Base-by-base conservation (phyloP, 1,140 invertebrate genomes). In the Micrasema minimum region DNA sequence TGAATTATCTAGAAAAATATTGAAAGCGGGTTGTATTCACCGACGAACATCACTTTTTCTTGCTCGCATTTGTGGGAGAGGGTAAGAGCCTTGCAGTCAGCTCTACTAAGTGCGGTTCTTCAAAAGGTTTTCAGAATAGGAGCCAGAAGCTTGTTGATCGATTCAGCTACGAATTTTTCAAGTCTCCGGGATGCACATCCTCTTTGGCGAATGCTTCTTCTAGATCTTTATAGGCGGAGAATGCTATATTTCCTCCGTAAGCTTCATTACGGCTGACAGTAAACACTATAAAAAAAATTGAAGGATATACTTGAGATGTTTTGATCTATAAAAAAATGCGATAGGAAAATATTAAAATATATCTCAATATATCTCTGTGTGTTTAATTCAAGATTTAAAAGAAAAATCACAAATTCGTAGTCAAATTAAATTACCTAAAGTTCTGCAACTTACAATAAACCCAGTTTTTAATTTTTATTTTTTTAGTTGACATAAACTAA, bases 181-280 rank as follows among this genome's bases (percentile, higher is more conserved):
- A 86, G 86, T 99, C 97, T 43, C 90, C 96, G 35, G 97, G 97
- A 87, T 98, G 95, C 62, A 99, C 85, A 76, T 93, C 89, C 84
- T 96, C 81, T 61, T 89, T 88, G 0, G 90, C 89, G 85, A 93
- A 96, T 66, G 89, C 88, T 75, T 82, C 79, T 85, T 97, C 93
- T 41, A 99, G 81, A 66, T 90, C 88, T 66, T 91, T 88, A 84
- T 90, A 98, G 6, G 87, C 90, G 0, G 83, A 80, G 83, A 89
- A 99, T 16, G 83, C 85, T 46, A 89, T 75, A 83, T 95, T 87
- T 51, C 96, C 96, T 51, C 96, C 91, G 82, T 90, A 85, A 75
- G 91, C 90, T 48, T 82, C 77, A 43, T 85, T 82, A 71, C 89
- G 82, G 45, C 80, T 79, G 38, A 92, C 82, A 69, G 86, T 80